These are phyloP conservation scores for Pissodes strobi DNA, from an alignment of 1,140 invertebrate genomes.

Conservation along the genomic window DNA sequence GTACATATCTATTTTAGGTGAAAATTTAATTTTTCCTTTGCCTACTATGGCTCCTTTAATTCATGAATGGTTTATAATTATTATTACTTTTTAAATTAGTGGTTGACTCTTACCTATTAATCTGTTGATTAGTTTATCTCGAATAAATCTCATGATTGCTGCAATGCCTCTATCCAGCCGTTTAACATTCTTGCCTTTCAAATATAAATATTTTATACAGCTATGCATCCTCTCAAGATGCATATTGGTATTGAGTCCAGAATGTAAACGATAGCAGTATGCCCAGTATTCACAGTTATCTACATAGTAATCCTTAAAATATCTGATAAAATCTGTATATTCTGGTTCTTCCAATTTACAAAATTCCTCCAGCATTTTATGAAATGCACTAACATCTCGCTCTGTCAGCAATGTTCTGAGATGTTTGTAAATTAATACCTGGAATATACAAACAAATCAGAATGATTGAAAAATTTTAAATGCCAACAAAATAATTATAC, in stretches of 20 bases:
- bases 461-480: neutral
- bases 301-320: neutral
- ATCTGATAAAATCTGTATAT: neutral
- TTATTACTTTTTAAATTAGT: neutral
- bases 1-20: too few species aligned
- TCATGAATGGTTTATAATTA: neutral
- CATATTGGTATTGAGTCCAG: slow-evolving; percentile 3
- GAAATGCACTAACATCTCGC: slow-evolving; percentile 3
- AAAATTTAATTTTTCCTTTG: too few species aligned
- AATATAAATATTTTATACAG: neutral
- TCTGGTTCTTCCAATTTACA: neutral
- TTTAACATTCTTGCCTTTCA: neutral
- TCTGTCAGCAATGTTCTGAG: slow-evolving; percentile 2
- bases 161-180: neutral
- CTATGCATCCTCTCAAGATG: slow-evolving; percentile 5
- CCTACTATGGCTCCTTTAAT: slow-evolving; percentile 6
- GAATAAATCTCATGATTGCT: neutral
- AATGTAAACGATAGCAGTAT: neutral
- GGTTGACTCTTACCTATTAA: slow-evolving; percentile 2
- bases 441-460: slow-evolving; percentile 1
- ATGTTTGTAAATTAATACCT: slow-evolving; percentile 7
- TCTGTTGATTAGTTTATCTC: neutral
- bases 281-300: neutral
- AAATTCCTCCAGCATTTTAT: slow-evolving; percentile 4
- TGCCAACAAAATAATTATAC: neutral